Evolutionary conservation across 2,888 invertebrate genomes (phyloP), one percentile per base, ranked within the genome.

Genomic region (Coecobrya sp.): DNA sequence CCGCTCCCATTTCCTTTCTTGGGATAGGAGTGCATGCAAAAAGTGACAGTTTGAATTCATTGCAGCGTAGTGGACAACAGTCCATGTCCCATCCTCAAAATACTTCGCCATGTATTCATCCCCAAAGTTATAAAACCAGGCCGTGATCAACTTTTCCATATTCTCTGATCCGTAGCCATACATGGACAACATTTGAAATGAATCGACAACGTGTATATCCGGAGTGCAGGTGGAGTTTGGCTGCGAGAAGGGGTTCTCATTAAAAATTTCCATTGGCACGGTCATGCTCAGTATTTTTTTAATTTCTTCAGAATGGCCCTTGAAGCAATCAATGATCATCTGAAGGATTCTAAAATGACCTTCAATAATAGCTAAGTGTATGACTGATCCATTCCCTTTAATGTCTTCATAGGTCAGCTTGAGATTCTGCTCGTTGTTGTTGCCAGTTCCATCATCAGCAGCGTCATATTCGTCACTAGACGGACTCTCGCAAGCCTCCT

Each of bases 31-130:
- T 0, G 59, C 82, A 62, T 82, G 59, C 13, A 82, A 42, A 62
- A 82, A 82, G 19, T 82, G 1, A 11, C 62, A 65, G 19, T 90
- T 90, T 76, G 91, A 91, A 19, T 91, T 76, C 52, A 86, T 86
- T 0, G 86, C 86, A 1, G 91, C 86, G 30, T 86, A 86, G 16
- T 91, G 91, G n/a, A 91, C 0, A 0, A 86, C 86, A 1, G 90
- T 85, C 62, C 76, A 90, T 0, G 22, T 27, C 3, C 68, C 86
- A n/a, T 68, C 65, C 7, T 25, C 19, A 49, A 86, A 91, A 7
- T 85, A 65, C 52, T 52, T 65, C 10, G 11, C 16, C 68, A 91
- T 55, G 62, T 91, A 42, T 2, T 30, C 65, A 5, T 25, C 30
- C 10, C 49, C 76, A 22, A 84, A 86, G 0, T n/a, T 8, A 1